Percentiles rank a stretch among this genome's conserved stretches.
Conservation (phyloP, 2,888 invertebrate species). For the Drosophila tanythrix region DNA sequence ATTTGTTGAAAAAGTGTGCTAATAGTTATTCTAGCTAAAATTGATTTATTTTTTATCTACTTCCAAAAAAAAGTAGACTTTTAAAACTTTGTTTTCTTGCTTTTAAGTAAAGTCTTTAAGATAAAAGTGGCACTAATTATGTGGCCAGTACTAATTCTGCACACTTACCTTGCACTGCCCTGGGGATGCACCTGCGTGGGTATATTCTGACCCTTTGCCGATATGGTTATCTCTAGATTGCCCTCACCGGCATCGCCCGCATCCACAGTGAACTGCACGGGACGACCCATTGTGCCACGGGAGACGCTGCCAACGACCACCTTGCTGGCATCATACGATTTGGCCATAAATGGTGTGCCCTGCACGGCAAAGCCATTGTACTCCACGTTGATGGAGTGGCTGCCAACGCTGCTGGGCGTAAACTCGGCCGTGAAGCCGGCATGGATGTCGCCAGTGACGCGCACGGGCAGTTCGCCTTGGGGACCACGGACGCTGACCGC, state of each 20-base stretch:
- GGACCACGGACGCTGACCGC: constrained; percentile 96
- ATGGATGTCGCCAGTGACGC: constrained; percentile 94
- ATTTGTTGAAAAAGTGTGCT: background rate
- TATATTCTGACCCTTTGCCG: constrained; percentile 95
- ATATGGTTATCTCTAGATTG: constrained; percentile 98
- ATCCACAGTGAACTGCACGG: constrained; percentile 97
- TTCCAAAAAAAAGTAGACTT: background rate
- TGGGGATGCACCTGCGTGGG: constrained; percentile 98
- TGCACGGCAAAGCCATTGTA: constrained; percentile 95
- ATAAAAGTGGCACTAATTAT: background rate
- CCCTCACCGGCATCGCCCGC: constrained; percentile 99
- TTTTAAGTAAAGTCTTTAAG: background rate
- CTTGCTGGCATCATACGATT: constrained; percentile 96
- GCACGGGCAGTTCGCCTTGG: constrained; percentile 93
- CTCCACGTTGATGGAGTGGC: constrained; percentile 95
- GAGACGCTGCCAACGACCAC: constrained; percentile 93
- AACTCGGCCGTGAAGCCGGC: constrained; percentile 96
- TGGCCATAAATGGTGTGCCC: constrained; percentile 95
- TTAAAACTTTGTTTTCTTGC: background rate
- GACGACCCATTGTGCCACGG: constrained; percentile 93
- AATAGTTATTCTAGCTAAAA: background rate
- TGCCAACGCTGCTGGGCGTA: constrained; percentile 96
- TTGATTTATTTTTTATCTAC: background rate
- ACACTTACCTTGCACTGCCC: constrained; percentile 88
- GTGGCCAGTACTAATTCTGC: background rate